Base-by-base conservation (phyloP, 2,113 vertebrate genomes). In the Pelecanoides urinatrix region DNA sequence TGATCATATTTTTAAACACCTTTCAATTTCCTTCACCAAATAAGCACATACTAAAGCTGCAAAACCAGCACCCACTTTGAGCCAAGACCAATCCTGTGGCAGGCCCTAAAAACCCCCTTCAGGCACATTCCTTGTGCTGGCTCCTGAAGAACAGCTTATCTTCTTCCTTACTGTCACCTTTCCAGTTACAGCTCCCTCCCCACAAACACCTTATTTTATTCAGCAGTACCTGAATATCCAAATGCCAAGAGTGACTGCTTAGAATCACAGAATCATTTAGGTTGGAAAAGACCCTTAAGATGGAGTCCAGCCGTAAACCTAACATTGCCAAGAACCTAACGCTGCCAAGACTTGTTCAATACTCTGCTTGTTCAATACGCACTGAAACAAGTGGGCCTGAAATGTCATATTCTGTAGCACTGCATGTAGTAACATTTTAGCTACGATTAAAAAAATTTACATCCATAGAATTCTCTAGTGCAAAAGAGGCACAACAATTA, bases 1-100 rank as follows among this genome's bases (percentile, higher is more conserved):
- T 1, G 3, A 29, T 5, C 0, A 0, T 32, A 11, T 72, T 65
- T 86, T 74, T 38, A 52, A 75, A 58, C 38, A 63, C 5, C n/a
- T 72, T 71, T 67, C 7, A 7, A 55, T 55, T 63, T 18, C 52
- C 40, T 50, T 52, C 70, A 68, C 40, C 22, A 75, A 65, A 21
- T 18, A 50, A 84, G 29, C 52, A 42, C 32, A 20, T 2, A 26
- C 6, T 58, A n/a, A 77, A 79, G 36, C 36, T 81, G 42, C 58
- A 89, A 77, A 94, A 34, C 8, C 59, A 77, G 59, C 42, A 84
- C 16, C 15, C 2, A 1, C 32, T 81, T 21, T 7, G 47, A 79
- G 50, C 11, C 18, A 45, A 49, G 21, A 67, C 21, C n/a, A 59
- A 16, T 6, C 18, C 45, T 23, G 6, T 6, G 19, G 36, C 34